Conservation (phyloP, 2,113 vertebrate genomes). For the Rallus limicola region DNA sequence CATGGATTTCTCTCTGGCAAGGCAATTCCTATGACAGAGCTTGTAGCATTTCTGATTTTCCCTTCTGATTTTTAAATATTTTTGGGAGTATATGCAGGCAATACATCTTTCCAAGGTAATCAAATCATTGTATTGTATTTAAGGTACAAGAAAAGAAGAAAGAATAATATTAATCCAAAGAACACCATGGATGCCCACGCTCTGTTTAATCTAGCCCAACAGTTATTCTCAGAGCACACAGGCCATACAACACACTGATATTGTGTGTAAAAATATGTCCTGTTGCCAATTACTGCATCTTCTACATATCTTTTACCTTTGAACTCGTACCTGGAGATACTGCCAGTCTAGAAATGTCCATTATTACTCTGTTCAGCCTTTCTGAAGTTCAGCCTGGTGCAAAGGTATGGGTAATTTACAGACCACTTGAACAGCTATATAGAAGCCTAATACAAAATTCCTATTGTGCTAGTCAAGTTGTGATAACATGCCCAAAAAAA, state of each 20-base stretch:
- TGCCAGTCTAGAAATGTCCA: neutral
- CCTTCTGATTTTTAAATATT: neutral
- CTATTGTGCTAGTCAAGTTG: neutral
- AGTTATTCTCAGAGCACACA: neutral
- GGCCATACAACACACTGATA: neutral
- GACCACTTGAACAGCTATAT: neutral
- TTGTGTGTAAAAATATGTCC: neutral
- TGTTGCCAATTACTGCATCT: neutral
- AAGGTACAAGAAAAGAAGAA: neutral
- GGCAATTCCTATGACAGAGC: neutral
- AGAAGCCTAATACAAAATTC: neutral
- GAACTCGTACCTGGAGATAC: neutral
- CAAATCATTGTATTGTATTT: neutral
- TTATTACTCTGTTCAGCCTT: neutral
- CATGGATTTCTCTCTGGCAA: neutral
- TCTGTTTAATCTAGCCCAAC: neutral
- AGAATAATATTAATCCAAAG: neutral
- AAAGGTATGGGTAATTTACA: neutral
- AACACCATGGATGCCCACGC: neutral
- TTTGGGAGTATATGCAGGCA: neutral
- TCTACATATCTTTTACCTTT: neutral
- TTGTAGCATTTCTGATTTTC: neutral
- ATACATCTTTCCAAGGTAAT: neutral
- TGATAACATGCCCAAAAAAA: neutral
- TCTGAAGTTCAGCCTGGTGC: neutral